Conservation (phyloP, 2,888 invertebrate genomes). For the Dryobota labecula region DNA sequence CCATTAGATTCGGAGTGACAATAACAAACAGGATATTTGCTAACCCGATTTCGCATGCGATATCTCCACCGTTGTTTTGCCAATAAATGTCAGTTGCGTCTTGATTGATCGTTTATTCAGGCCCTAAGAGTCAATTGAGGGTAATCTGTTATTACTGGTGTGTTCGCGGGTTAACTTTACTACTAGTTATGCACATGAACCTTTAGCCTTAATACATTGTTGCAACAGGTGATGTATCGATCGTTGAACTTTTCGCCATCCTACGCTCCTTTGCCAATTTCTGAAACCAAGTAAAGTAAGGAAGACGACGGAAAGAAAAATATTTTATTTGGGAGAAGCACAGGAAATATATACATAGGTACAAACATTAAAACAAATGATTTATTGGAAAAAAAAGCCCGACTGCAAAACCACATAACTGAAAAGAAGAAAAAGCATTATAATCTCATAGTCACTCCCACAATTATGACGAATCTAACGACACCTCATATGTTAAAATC, state of each 20-base stretch:
- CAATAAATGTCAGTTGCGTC: constrained; percentile 39
- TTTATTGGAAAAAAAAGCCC: too few relatives aligned
- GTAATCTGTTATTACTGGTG: constrained; percentile 44
- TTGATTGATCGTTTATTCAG: constrained; percentile 33
- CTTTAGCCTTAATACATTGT: constrained; percentile 38
- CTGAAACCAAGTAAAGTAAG: background rate
- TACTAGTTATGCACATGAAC: constrained; percentile 17
- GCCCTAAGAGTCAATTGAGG: constrained; percentile 56
- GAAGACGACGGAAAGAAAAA: too few relatives aligned
- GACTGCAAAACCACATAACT: too few relatives aligned
- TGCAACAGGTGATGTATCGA: constrained; percentile 34
- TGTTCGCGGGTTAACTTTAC: constrained; percentile 33
- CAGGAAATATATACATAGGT: too few relatives aligned
- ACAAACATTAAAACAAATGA: too few relatives aligned
- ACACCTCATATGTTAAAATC: too few relatives aligned
- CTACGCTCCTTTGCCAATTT: background rate
- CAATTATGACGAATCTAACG: too few relatives aligned
- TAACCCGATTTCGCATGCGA: constrained; percentile 3
- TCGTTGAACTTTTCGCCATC: constrained; percentile 39
- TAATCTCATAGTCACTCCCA: too few relatives aligned
- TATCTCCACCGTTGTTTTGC: background rate
- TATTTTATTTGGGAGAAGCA: too few relatives aligned
- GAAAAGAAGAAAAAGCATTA: too few relatives aligned
- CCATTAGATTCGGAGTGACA: too few relatives aligned
- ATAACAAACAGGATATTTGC: background rate